phyloP scores from a whole-genome alignment of 1,140 invertebrate genomes.

The Sitobion miscanthi region DNA sequence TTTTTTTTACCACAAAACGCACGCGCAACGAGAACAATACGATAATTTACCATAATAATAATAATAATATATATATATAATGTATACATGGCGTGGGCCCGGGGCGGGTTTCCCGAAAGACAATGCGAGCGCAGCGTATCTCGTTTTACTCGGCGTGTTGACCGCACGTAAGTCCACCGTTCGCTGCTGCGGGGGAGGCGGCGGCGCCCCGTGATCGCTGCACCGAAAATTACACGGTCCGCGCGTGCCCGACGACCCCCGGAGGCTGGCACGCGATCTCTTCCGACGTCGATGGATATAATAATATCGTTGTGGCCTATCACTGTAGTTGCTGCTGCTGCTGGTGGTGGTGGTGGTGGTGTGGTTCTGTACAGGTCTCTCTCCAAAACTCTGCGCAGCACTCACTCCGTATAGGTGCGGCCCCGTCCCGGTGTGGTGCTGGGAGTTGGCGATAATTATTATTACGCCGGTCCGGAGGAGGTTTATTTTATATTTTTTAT shows the following conservation, averaged over 20 bases:
- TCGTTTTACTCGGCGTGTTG: not conserved
- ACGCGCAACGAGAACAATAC: not conserved
- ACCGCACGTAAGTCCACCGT: not conserved
- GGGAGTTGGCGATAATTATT: not conserved
- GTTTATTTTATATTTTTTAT: not conserved
- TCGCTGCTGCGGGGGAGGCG: not conserved
- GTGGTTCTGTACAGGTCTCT: no score
- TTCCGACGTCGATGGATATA: not conserved
- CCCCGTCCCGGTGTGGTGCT: not conserved
- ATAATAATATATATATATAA: not conserved
- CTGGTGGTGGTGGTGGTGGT: not conserved
- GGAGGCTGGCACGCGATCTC: constrained; percentile 36
- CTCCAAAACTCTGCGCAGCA: no score
- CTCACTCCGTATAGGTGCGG: no score
- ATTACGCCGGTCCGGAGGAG: not conserved
- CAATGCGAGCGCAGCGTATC: not conserved
- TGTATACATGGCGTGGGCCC: not conserved
- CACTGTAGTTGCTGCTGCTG: not conserved
- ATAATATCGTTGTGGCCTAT: not conserved
- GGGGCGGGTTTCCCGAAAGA: not conserved
- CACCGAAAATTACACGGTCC: constrained; percentile 44
- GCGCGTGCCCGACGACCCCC: not conserved
- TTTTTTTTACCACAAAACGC: not conserved
- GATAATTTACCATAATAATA: not conserved
- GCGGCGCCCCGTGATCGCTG: not conserved